phyloP scores from a whole-genome alignment of 2,888 invertebrate species.

The Cosmia pyralina region DNA sequence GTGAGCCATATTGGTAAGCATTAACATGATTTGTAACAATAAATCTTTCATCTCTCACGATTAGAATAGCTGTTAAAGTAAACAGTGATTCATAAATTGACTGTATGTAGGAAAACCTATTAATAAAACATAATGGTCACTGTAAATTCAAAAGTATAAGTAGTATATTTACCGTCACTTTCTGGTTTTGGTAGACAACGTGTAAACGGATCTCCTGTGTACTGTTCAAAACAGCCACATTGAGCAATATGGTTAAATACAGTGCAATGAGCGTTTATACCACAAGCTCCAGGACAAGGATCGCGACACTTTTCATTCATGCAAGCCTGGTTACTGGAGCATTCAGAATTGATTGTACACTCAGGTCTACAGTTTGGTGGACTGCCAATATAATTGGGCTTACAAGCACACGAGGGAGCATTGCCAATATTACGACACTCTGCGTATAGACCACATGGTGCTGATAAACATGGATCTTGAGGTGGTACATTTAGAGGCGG shows the following conservation, averaged over 20 bases:
- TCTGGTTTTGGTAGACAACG: conserved; percentile 80
- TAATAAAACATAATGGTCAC: not conserved
- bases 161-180: conserved; percentile 74
- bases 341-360: conserved; percentile 93
- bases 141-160: not conserved
- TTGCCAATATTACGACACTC: conserved; percentile 90
- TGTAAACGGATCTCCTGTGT: conserved; percentile 91
- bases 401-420: conserved; percentile 91
- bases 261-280: conserved; percentile 89
- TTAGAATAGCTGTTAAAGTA: not conserved
- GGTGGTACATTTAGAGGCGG: conserved; percentile 72
- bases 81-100: not conserved
- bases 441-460: conserved; percentile 92
- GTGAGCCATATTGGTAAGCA: no score
- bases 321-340: conserved; percentile 92
- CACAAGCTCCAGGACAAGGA: conserved; percentile 93
- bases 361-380: conserved; percentile 93
- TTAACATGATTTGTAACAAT: not conserved
- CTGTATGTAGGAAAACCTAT: not conserved
- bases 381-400: conserved; percentile 90
- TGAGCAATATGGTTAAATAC: conserved; percentile 92
- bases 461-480: conserved; percentile 91
- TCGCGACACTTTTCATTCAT: conserved; percentile 92
- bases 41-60: not conserved
- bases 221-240: conserved; percentile 90